Base-by-base conservation (phyloP, 53 echinoderm and acorn worm species). In the Pentamera pediparva region DNA sequence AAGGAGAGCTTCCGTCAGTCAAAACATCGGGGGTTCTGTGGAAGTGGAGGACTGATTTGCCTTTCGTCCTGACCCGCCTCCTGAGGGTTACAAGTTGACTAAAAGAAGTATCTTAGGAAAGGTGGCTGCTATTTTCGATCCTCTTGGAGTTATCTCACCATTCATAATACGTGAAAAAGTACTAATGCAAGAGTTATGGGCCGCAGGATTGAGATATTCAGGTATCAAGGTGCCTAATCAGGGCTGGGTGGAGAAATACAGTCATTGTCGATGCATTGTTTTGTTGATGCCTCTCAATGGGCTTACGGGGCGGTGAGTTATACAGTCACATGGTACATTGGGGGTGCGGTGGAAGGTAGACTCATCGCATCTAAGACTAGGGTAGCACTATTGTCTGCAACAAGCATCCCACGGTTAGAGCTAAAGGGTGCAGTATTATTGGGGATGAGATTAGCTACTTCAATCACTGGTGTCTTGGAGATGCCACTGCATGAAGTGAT, bases 351-450 rank as follows among this genome's bases (percentile, higher is more conserved):
- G 24, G 12, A 6, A 6, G 18, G 47, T 48, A 22, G 55, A 27
- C 36, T 74, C 35, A 15, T 74, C 19, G 56, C 74, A n/a, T 59
- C 76, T 11, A 75, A 75, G 29, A 59, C 76, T 15, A 57, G 29
- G 28, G 38, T 75, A 13, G 76, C 59, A 3, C 76, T 60, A 13
- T 34, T 75, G 4, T 32, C 29, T 21, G 17, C 76, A 3, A 60
- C 22, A 18, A 59, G 37, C 30, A 17, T 75, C 17, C 75, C 75
- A 13, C 30, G 75, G 36, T 28, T 75, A 0, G 76, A 75, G 30
- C 39, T 75, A 33, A 75, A 37, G 59, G 76, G 59, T 1, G 76
- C 76, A 10, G 26, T 75, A 15, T 75, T 75, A n/a, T n/a, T n/a
- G n/a, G n/a, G n/a, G n/a, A n/a, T n/a, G n/a, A n/a, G n/a, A n/a